phyloP scores from a whole-genome alignment of 2,113 vertebrate genomes.

The Dromaius novaehollandiae region DNA sequence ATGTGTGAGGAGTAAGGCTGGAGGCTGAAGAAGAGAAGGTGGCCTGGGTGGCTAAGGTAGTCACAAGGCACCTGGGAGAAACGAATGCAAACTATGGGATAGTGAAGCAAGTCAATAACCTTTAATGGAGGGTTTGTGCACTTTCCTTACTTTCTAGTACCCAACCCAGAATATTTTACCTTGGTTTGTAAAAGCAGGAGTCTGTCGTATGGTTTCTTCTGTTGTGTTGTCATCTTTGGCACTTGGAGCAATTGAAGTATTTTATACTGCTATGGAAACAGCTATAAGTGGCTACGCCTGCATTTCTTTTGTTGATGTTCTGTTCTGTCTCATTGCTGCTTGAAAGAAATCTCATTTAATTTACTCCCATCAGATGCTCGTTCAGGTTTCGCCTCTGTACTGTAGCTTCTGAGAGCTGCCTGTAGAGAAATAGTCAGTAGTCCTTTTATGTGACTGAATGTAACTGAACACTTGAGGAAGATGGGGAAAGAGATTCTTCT shows the following conservation, averaged over 20 bases:
- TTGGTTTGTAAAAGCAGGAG: neutral
- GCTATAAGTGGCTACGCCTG: conserved; percentile 56
- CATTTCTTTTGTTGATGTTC: conserved; percentile 49
- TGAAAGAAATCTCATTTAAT: conserved; percentile 32
- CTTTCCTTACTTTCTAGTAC: neutral
- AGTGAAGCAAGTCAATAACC: neutral
- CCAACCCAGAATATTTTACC: neutral
- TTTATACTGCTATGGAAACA: conserved; percentile 58
- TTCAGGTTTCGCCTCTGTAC: neutral
- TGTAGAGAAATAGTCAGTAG: neutral
- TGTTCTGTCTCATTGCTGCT: conserved; percentile 22
- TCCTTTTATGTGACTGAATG: neutral
- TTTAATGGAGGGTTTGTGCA: fast-evolving
- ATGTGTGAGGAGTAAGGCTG: fast-evolving
- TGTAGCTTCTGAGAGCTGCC: conserved; percentile 4
- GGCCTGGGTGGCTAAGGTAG: neutral
- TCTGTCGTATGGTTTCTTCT: neutral
- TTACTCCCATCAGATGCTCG: neutral
- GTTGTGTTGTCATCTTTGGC: conserved; percentile 15
- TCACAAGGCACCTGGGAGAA: neutral
- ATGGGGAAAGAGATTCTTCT: neutral
- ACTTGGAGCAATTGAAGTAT: conserved; percentile 29
- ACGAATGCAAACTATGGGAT: fast-evolving
- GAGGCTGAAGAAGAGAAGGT: neutral
- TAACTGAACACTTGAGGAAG: neutral